These are phyloP conservation scores for Gymnothorax reevesii DNA, from an alignment of 2,797 vertebrate genomes.

Conservation along the genomic window DNA sequence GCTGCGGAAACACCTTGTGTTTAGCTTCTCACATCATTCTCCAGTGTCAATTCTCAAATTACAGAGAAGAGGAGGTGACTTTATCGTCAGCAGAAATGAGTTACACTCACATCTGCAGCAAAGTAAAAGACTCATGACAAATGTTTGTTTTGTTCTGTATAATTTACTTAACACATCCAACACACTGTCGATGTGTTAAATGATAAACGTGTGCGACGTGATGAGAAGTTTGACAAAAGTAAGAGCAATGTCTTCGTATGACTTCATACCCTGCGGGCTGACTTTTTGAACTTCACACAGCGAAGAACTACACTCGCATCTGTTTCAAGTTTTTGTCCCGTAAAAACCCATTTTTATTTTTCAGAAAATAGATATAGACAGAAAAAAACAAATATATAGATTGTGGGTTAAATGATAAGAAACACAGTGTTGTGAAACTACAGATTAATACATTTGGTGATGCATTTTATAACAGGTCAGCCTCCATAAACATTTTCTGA, in stretches of 20 bases:
- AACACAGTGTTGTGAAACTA: conserved; percentile 20
- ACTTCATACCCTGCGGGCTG: neutral
- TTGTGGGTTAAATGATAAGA: conserved; percentile 27
- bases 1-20: conserved; percentile 28
- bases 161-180: neutral
- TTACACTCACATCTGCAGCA: neutral
- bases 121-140: neutral
- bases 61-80: neutral
- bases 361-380: conserved; percentile 9
- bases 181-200: neutral
- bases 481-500: neutral
- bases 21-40: conserved; percentile 30
- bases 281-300: neutral
- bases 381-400: conserved; percentile 25
- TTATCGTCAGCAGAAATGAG: neutral
- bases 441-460: conserved; percentile 27
- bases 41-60: neutral
- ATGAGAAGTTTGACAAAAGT: neutral
- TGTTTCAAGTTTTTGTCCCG: conserved; percentile 18
- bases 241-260: neutral
- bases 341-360: neutral
- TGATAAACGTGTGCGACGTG: neutral
- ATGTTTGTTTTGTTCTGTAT: neutral
- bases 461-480: neutral
- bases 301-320: conserved; percentile 28